phyloP scores from a whole-genome alignment of 2,113 vertebrate species.

The Microtus oregoni region DNA sequence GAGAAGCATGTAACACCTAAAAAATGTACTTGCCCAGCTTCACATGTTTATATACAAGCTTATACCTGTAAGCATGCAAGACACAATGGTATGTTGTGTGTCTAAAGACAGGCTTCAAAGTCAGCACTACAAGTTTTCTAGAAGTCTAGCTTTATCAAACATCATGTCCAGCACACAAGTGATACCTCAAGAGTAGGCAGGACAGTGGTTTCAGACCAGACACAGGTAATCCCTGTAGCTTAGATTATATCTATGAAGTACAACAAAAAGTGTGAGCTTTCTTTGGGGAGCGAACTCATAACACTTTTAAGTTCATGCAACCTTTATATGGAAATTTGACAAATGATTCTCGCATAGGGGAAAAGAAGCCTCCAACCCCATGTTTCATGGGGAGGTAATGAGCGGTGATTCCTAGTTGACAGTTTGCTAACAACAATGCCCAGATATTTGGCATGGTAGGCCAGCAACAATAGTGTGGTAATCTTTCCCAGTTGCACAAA shows the following conservation, averaged over 20 bases:
- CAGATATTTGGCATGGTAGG: neutral
- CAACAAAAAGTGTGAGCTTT: neutral
- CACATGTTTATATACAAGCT: neutral
- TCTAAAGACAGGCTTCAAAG: neutral
- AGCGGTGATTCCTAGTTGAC: neutral
- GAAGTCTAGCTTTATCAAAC: neutral
- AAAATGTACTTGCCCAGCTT: neutral
- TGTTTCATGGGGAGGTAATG: neutral
- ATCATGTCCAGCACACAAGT: neutral
- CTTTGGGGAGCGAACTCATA: neutral
- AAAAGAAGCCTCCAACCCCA: neutral
- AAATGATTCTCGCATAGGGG: neutral
- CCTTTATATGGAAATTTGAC: slow-evolving; percentile 44
- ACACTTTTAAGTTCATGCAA: neutral
- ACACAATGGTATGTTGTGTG: neutral
- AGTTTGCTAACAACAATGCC: neutral
- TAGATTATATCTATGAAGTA: neutral
- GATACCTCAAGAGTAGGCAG: neutral
- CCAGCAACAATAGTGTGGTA: neutral
- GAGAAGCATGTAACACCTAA: neutral
- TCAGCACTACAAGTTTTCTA: no score
- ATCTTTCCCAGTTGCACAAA: neutral
- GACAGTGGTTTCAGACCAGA: neutral
- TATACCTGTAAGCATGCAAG: neutral
- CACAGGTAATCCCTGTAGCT: neutral